Evolutionary conservation across 2,113 vertebrate genomes (phyloP), one percentile per base, ranked within the genome.

Genomic region (Caloenas nicobarica): DNA sequence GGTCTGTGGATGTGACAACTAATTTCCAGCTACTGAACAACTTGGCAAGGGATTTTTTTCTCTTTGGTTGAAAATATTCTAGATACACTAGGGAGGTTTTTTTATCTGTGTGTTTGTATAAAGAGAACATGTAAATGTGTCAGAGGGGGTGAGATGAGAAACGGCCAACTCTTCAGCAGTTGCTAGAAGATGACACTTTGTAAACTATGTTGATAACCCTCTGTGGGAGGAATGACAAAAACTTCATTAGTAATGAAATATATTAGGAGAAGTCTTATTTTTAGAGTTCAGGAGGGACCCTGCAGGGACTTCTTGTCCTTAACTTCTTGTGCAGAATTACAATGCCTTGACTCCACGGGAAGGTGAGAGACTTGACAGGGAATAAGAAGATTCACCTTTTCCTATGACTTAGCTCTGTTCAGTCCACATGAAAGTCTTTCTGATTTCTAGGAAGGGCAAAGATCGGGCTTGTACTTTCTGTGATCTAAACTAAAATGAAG

Each of bases 241-340:
- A 97, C 96, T 97, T 97, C 98, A 98, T 98, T 98, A 98, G 96
- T 97, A 97, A 96, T 97, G 97, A 98, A 95, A 98, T 98, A 97
- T 97, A 98, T 98, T 96, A 97, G 86, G 44, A 80, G 50, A 76
- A 93, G 95, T 74, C 76, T 72, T 94, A 89, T 98, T 98, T 98
- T 98, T 89, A 96, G 89, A 90, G 34, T 66, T 89, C 58, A 4
- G 14, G 61, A 94, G 70, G 42, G 29, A 92, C 22, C 31, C 51
- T 81, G 13, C 26, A 66, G 83, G 33, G 31, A 29, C 11, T 68
- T 72, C 61, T 88, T 72, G 56, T 78, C 62, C 80, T 53, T 74
- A 84, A 38, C 42, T 22, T 85, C 81, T 69, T 48, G 23, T 54
- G 36, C 10, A 76, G 31, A 80, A 54, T 9, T 38, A 79, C 2